Conservation (phyloP, 2,797 vertebrate species). For the Hippopotamyrus pictus region DNA sequence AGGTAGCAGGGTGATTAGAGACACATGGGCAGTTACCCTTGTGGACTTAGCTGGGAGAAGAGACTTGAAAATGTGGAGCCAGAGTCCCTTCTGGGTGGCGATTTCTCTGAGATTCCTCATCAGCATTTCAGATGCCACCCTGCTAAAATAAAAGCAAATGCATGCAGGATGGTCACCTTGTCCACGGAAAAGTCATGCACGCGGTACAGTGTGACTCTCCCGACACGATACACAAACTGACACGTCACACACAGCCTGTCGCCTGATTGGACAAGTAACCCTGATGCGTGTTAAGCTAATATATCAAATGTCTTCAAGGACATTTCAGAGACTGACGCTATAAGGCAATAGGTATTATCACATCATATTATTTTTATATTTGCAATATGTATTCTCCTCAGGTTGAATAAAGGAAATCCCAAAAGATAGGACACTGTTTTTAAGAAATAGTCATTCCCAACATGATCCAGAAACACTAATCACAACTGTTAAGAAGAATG, state of each 20-base stretch:
- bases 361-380: not conserved
- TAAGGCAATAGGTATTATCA: not conserved
- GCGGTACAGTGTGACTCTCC: not conserved
- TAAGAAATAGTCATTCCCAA: not conserved
- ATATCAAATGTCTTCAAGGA: not conserved
- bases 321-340: not conserved
- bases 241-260: not conserved
- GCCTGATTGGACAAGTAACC: not conserved
- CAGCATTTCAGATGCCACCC: not conserved
- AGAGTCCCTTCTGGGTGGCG: not conserved
- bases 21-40: not conserved
- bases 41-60: not conserved
- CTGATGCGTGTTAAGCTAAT: not conserved
- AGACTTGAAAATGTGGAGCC: not conserved
- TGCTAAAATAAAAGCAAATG: not conserved
- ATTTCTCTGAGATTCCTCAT: not conserved
- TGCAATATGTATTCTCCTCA: not conserved
- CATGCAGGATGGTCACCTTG: not conserved
- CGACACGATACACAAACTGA: not conserved
- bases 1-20: not conserved
- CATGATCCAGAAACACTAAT: not conserved
- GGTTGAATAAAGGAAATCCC: not conserved
- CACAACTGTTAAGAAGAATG: not conserved
- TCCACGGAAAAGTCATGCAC: not conserved
- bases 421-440: not conserved